phyloP scores from a whole-genome alignment of 2,797 vertebrate species.

The Phoxinus dragarum region DNA sequence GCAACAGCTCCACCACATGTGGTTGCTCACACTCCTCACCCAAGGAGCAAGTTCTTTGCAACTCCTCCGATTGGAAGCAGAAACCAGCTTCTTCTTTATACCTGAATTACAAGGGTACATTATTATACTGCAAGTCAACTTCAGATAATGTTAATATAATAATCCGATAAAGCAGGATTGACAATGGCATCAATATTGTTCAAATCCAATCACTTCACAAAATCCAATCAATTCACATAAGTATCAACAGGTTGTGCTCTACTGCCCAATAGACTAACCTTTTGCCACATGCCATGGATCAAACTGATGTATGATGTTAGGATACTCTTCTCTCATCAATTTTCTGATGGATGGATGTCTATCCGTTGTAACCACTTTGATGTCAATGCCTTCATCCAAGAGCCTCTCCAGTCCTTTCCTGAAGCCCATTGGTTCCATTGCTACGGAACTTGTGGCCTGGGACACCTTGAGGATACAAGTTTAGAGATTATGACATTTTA shows the following conservation, averaged over 20 bases:
- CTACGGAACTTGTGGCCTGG: conserved; percentile 1
- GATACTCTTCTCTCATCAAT: conserved; percentile 2
- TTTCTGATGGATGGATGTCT: conserved; percentile 9
- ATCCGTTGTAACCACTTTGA: conserved; percentile 20
- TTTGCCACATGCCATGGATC: no score
- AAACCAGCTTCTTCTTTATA: no score
- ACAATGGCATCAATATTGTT: neutral
- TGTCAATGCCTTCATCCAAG: conserved; percentile 9
- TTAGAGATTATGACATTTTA: neutral
- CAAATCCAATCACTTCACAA: no score
- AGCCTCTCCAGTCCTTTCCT: conserved; percentile 14
- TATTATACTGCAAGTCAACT: neutral
- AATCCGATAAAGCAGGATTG: neutral
- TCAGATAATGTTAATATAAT: neutral
- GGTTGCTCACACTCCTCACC: no score
- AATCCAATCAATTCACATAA: neutral
- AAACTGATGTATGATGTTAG: no score
- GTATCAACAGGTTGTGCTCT: neutral
- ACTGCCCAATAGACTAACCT: conserved; percentile 1
- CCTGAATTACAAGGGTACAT: neutral
- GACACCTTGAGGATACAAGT: neutral
- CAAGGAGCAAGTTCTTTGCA: no score
- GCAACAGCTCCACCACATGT: no score
- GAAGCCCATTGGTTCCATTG: conserved; percentile 19
- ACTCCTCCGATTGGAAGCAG: neutral